Percentiles rank a stretch among this genome's conserved stretches.
Evolutionary conservation across 2,888 invertebrate genomes (phyloP).

Genomic region (Rhogogaster chlorosoma): DNA sequence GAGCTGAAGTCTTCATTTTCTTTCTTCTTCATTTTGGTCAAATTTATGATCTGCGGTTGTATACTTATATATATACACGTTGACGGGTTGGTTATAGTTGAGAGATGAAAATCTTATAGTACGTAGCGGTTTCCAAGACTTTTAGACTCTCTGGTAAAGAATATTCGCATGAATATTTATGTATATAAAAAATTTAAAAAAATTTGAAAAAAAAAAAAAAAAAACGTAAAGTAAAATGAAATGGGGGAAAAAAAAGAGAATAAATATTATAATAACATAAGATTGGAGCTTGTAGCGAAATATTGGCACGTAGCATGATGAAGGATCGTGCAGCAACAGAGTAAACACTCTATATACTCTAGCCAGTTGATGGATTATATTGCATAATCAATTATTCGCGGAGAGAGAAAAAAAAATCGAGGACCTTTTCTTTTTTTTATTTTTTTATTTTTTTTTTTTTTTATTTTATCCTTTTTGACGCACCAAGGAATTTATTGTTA

Average conservation of each 20-base stretch:
- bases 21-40: background rate
- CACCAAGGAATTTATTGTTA: background rate
- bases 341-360: background rate
- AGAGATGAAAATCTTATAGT: background rate
- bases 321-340: background rate
- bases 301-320: background rate
- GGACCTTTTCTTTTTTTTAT: background rate
- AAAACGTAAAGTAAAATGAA: background rate
- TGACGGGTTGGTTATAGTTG: background rate
- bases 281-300: background rate
- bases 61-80: too few relatives aligned
- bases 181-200: too few relatives aligned
- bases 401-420: background rate
- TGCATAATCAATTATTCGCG: background rate
- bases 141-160: background rate
- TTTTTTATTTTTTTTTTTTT: background rate
- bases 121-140: background rate
- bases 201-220: background rate
- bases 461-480: background rate
- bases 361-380: background rate
- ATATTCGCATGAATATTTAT: background rate
- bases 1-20: background rate
- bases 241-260: background rate
- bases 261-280: background rate
- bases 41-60: background rate